Conservation (phyloP, 2,888 invertebrate genomes). For the Leucophenga montana region DNA sequence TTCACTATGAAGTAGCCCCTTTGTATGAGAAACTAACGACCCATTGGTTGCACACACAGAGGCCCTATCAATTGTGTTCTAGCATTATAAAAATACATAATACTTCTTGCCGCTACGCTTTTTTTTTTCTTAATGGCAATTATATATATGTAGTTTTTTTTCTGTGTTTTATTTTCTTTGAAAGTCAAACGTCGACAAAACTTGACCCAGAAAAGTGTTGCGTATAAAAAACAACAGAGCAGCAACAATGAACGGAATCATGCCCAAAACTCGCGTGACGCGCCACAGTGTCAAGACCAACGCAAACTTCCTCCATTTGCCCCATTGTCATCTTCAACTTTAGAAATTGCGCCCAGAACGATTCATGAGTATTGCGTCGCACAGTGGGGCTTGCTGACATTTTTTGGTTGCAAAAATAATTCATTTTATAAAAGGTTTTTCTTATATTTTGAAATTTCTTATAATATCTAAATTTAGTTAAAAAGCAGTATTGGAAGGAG, state of each 20-base stretch:
- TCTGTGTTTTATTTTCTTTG: conserved; percentile 31
- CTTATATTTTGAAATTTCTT: too few relatives aligned
- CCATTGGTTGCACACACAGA: neutral
- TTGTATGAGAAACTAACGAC: neutral
- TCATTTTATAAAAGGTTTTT: too few relatives aligned
- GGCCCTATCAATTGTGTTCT: neutral
- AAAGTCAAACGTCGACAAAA: conserved; percentile 56
- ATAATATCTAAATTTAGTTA: too few relatives aligned
- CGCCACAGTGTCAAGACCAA: conserved; percentile 15
- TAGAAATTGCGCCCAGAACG: neutral
- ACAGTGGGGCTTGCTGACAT: neutral
- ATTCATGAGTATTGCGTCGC: conserved; percentile 51
- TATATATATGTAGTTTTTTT: conserved; percentile 30
- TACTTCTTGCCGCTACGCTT: neutral
- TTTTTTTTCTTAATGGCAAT: conserved; percentile 41
- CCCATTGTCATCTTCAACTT: neutral
- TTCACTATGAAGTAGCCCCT: too few relatives aligned
- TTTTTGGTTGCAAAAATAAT: too few relatives aligned
- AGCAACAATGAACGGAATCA: conserved; percentile 17
- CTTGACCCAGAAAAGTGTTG: conserved; percentile 56
- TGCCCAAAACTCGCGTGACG: conserved; percentile 57
- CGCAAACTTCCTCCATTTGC: neutral
- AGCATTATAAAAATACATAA: neutral
- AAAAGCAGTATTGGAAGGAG: too few relatives aligned
- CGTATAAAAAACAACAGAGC: conserved; percentile 12